Percentiles rank a stretch among this genome's conserved stretches.
Evolutionary conservation across 2,113 vertebrate genomes (phyloP).

Genomic region (Physeter macrocephalus): DNA sequence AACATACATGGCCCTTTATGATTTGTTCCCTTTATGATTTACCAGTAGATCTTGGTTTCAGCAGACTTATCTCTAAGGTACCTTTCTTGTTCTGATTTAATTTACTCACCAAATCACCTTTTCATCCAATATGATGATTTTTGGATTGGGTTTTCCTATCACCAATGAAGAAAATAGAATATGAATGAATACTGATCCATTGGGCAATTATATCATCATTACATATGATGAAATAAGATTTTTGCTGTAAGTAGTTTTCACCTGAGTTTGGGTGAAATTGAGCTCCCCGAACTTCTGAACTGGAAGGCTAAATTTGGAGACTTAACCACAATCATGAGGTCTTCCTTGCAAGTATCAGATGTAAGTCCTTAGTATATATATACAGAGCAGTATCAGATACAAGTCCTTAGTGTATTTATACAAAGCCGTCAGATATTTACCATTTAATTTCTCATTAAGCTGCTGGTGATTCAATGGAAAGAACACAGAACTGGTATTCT

Average conservation of each 20-base stretch:
- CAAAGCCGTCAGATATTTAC: not conserved
- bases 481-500: slow-evolving; percentile 8
- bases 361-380: not conserved
- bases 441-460: slow-evolving; percentile 33
- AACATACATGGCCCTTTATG: not conserved
- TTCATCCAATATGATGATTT: not conserved
- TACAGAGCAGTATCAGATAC: not conserved
- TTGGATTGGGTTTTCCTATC: slow-evolving; percentile 3
- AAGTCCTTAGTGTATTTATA: slow-evolving; percentile 6
- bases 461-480: slow-evolving; percentile 21
- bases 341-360: not conserved
- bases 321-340: slow-evolving; percentile 1
- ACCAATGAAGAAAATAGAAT: not conserved
- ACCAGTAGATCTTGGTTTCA: not conserved
- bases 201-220: slow-evolving; percentile 13
- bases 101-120: not conserved
- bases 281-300: not conserved
- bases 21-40: slow-evolving; percentile 9
- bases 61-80: not conserved
- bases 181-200: not conserved
- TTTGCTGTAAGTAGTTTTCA: slow-evolving; percentile 38
- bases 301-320: slow-evolving; percentile 25
- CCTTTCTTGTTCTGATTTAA: slow-evolving; percentile 25
- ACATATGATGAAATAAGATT: not conserved
- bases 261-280: slow-evolving; percentile 28